These are phyloP conservation scores for Acleris literana DNA, from an alignment of 2,888 invertebrate species.

Conservation along the genomic window DNA sequence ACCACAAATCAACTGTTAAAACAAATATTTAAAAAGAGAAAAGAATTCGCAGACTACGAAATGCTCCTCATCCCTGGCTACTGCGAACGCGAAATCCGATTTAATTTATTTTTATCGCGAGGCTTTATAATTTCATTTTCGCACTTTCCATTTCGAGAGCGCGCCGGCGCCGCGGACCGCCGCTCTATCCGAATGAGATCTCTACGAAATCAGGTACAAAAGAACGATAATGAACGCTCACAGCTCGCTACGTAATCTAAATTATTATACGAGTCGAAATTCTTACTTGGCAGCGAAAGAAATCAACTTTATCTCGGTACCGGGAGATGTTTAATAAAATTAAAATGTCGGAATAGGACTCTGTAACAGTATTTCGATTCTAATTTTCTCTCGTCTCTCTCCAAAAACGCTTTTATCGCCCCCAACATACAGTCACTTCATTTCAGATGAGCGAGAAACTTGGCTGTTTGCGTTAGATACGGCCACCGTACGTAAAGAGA, in stretches of 20 bases:
- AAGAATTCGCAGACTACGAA: conserved; percentile 78
- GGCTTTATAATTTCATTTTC: conserved; percentile 84
- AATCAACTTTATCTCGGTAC: conserved; percentile 79
- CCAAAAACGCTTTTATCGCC: conserved; percentile 56
- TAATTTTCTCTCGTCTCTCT: conserved; percentile 58
- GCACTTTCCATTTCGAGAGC: conserved; percentile 82
- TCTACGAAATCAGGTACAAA: conserved; percentile 83
- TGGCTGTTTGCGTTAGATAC: conserved; percentile 42
- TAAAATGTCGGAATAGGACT: conserved; percentile 73
- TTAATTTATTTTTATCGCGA: conserved; percentile 84
- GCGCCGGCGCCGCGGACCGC: conserved; percentile 78
- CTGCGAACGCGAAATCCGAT: conserved; percentile 82
- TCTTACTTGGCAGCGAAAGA: conserved; percentile 80
- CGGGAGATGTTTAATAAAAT: conserved; percentile 80
- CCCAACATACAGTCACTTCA: conserved; percentile 45
- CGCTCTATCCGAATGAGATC: conserved; percentile 83
- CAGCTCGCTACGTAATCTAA: conserved; percentile 83
- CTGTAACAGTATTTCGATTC: conserved; percentile 71
- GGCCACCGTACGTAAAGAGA: conserved; percentile 46
- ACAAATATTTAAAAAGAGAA: conserved; percentile 81
- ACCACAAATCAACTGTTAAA: conserved; percentile 82
- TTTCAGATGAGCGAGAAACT: conserved; percentile 47
- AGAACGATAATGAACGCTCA: conserved; percentile 84
- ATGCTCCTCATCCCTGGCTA: conserved; percentile 78
- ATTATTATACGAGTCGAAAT: conserved; percentile 82